Base-by-base conservation (phyloP, 2,113 vertebrate genomes). In the Cathartes aura region DNA sequence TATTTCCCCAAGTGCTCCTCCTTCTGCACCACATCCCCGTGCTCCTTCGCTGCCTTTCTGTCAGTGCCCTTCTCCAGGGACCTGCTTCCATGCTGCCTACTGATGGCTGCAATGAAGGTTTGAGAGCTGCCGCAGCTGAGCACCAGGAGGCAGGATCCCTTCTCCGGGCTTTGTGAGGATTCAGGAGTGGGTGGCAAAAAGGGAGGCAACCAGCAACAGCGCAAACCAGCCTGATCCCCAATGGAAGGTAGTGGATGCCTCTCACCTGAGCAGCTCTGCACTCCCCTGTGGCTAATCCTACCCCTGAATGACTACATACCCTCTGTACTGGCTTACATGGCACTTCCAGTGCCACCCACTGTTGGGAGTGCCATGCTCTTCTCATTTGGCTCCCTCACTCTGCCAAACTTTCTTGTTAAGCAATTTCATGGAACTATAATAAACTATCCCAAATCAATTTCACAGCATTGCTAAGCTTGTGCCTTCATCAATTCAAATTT, bases 381-480 rank as follows among this genome's bases (percentile, higher is more conserved):
- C 84, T 93, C 55, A 34, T 85, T 40, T 63, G 43, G 42, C 67
- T 86, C 29, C 47, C n/a, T 78, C 3, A 1, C 32, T 89, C 72
- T 81, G 89, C 45, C 84, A 88, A 93, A 94, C 84, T 73, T 94
- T 17, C 66, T 75, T 66, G 36, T 87, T 90, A 97, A 93, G 68
- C 91, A 91, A 79, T 96, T 95, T 96, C 89, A 94, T 27, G 52
- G 67, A 86, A 74, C 32, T 90, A 62, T 92, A 96, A 95, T 76
- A 89, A 92, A 93, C 75, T 76, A 68, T 91, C 68, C 55, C 72
- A 84, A 96, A 97, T 93, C 94, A 86, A 90, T 97, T 97, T 96
- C 92, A 96, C 87, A 95, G 86, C 66, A 72, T 66, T 76, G 42
- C 58, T 93, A 95, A 94, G 89, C 32, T 85, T 80, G 32, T 50